phyloP scores from a whole-genome alignment of 2,113 vertebrate genomes.

The Mirounga angustirostris region DNA sequence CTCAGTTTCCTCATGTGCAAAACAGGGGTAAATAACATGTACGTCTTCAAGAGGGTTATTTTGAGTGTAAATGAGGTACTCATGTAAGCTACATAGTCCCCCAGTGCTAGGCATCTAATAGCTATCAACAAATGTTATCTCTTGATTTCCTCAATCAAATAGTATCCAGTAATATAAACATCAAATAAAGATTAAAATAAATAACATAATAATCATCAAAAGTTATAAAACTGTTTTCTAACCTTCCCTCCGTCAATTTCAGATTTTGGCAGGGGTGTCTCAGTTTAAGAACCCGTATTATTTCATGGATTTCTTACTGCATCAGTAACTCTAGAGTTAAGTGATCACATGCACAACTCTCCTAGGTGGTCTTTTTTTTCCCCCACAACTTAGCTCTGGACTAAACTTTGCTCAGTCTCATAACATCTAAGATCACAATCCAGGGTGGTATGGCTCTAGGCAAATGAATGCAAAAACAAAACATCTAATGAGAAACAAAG shows the following conservation, averaged over 20 bases:
- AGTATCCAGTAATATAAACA: not conserved
- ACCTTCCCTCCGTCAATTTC: not conserved
- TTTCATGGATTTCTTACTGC: not conserved
- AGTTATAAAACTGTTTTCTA: not conserved
- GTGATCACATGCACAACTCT: not conserved
- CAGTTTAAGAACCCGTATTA: not conserved
- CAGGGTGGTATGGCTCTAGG: slow-evolving; percentile 70
- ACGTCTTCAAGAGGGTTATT: not conserved
- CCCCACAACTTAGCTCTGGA: not conserved
- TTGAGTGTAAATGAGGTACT: not conserved
- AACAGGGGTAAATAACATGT: not conserved
- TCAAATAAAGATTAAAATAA: not conserved
- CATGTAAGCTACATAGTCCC: not conserved
- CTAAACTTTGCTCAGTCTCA: slow-evolving; percentile 16
- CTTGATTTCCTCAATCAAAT: not conserved
- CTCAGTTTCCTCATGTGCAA: not conserved
- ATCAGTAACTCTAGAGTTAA: slow-evolving; percentile 14
- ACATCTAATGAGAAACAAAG: slow-evolving; percentile 41
- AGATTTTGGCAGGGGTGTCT: not conserved
- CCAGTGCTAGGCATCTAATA: not conserved
- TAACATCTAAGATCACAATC: slow-evolving; percentile 41
- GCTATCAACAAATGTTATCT: not conserved
- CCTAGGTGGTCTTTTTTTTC: slow-evolving; percentile 55
- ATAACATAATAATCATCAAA: not conserved
- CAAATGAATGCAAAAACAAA: slow-evolving; percentile 49